Percentiles rank a stretch among this genome's conserved stretches.
Conservation (phyloP, 53 echinoderm and acorn worm species). For the Henricia sp. region DNA sequence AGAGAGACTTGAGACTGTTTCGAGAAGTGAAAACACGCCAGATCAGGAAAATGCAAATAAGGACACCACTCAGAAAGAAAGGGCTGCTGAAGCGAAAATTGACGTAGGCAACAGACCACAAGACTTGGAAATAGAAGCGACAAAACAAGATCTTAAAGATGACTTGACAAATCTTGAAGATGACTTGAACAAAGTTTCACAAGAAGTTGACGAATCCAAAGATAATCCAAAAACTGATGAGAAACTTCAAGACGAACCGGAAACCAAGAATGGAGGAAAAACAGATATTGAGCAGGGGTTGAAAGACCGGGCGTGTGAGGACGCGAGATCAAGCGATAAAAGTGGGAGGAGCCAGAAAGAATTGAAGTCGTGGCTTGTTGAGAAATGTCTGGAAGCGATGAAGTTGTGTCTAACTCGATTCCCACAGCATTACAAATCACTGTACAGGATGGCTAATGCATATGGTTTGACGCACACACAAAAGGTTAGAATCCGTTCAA, state of each 20-base stretch:
- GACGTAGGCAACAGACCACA: too few species aligned
- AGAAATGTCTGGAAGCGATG: slow-evolving; percentile 76
- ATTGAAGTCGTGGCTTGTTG: slow-evolving; percentile 45
- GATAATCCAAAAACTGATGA: background rate
- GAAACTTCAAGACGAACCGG: background rate
- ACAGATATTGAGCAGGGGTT: background rate
- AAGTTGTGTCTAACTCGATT: slow-evolving; percentile 83
- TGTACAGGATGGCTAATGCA: slow-evolving; percentile 84
- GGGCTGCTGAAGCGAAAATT: too few species aligned
- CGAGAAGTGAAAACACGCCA: too few species aligned
- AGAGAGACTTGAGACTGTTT: too few species aligned
- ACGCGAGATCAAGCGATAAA: background rate
- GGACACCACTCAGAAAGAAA: too few species aligned
- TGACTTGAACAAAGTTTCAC: too few species aligned
- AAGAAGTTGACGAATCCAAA: too few species aligned
- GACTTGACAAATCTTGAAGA: too few species aligned
- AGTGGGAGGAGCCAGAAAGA: slow-evolving; percentile 30
- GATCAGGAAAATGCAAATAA: too few species aligned
- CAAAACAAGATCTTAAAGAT: too few species aligned
- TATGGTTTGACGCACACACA: slow-evolving; percentile 62
- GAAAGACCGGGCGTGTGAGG: background rate
- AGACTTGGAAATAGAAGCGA: too few species aligned
- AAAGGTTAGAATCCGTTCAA: slow-evolving; percentile 62
- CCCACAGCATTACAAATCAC: slow-evolving; percentile 95
- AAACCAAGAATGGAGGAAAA: background rate